These are phyloP conservation scores for Seriola dumerili DNA, from an alignment of 2,113 vertebrate species.

Conservation along the genomic window DNA sequence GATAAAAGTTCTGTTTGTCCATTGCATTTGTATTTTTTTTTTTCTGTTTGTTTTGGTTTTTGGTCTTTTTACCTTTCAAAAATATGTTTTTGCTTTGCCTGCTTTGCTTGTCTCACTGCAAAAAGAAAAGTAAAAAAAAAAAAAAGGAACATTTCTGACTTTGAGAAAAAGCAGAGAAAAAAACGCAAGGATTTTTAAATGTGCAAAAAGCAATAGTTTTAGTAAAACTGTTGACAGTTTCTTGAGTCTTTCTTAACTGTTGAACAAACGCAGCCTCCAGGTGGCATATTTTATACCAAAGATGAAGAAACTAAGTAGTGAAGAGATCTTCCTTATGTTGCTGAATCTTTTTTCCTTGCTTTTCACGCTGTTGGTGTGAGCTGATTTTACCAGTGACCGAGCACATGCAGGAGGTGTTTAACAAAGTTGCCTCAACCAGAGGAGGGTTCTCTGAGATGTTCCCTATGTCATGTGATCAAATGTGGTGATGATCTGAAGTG, in stretches of 20 bases:
- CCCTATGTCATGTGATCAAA: conserved; percentile 28
- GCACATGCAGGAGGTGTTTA: conserved; percentile 52
- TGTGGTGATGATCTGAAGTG: not conserved
- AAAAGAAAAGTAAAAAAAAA: conserved; percentile 73
- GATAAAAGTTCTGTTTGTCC: conserved; percentile 86
- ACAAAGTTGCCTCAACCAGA: conserved; percentile 58
- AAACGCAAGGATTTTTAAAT: conserved; percentile 90
- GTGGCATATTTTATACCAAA: conserved; percentile 99
- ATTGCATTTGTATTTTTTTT: conserved; percentile 87
- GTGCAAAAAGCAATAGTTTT: conserved; percentile 94
- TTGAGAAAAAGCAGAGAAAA: conserved; percentile 77
- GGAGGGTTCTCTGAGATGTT: conserved; percentile 12
- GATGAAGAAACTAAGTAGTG: conserved; percentile 88
- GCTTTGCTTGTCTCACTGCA: conserved; percentile 97
- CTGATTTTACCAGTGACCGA: conserved; percentile 29
- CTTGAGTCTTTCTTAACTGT: conserved; percentile 98
- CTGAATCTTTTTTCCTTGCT: conserved; percentile 59
- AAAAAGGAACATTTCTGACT: conserved; percentile 78
- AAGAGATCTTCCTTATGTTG: conserved; percentile 73
- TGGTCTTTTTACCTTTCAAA: conserved; percentile 91
- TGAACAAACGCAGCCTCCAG: conserved; percentile 95
- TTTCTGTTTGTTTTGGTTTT: conserved; percentile 71
- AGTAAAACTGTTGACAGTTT: conserved; percentile 99
- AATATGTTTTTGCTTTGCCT: conserved; percentile 91
- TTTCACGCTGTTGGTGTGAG: conserved; percentile 77